phyloP scores from a whole-genome alignment of 2,888 invertebrate genomes.

The Pyrrhosoma nymphula region DNA sequence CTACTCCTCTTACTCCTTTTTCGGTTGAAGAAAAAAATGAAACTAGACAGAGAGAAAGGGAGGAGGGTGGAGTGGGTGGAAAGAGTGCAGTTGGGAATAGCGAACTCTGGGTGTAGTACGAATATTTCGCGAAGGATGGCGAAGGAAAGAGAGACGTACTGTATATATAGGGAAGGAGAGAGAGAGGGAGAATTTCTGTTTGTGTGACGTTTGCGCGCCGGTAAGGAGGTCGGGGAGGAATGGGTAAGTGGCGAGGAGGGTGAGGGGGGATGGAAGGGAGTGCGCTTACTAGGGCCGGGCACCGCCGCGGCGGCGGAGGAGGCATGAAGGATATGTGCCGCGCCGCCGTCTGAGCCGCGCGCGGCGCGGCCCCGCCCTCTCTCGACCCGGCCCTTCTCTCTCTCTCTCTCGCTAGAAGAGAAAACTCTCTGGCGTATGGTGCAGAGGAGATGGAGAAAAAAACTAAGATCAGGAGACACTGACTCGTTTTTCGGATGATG shows the following conservation, averaged over 20 bases:
- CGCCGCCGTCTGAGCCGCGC: not conserved
- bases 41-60: not conserved
- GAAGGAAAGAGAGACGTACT: not conserved
- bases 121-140: not conserved
- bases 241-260: not conserved
- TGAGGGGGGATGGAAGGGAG: no score
- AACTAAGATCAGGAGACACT: no score
- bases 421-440: not conserved
- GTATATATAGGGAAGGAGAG: not conserved
- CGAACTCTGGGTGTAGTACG: constrained; percentile 1
- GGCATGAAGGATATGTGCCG: constrained; percentile 19
- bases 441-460: not conserved
- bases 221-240: not conserved
- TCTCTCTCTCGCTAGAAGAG: not conserved
- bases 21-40: not conserved
- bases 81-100: not conserved
- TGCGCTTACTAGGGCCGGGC: not conserved
- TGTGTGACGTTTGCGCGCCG: constrained; percentile 8
- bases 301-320: not conserved
- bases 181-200: not conserved
- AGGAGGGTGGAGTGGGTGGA: not conserved
- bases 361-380: not conserved
- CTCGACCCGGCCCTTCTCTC: not conserved
- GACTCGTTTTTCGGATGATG: not conserved
- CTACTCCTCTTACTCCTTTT: not conserved